Evolutionary conservation across 2,113 vertebrate genomes (phyloP).

Genomic region (Zapornia atra): DNA sequence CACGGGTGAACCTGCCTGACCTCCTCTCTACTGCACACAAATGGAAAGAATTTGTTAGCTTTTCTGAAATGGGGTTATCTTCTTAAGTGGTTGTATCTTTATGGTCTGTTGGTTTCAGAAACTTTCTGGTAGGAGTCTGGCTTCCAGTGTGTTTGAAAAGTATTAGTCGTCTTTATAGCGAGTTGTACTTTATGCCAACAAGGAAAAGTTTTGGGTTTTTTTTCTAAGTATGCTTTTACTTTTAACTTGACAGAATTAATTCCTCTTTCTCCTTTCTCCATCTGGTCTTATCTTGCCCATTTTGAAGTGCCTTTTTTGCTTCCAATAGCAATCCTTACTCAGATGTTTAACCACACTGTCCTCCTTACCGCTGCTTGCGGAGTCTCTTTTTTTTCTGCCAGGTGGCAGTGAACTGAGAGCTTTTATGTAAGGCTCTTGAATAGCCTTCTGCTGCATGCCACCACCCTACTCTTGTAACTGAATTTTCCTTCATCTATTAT

Average conservation of each 20-base stretch:
- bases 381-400: neutral
- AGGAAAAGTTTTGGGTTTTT: neutral
- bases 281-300: neutral
- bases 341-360: neutral
- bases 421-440: neutral
- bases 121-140: neutral
- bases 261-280: neutral
- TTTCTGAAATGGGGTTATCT: constrained; percentile 13
- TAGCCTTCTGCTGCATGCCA: neutral
- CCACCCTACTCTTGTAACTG: neutral
- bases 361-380: neutral
- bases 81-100: neutral
- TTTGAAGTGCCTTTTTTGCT: neutral
- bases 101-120: neutral
- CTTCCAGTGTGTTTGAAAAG: neutral
- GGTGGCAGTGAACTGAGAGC: neutral
- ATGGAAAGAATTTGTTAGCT: constrained; percentile 31
- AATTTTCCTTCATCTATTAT: neutral
- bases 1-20: neutral
- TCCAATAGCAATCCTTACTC: neutral
- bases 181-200: neutral
- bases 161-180: neutral
- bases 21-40: neutral
- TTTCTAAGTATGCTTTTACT: neutral
- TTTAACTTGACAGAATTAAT: neutral